Evolutionary conservation across 2,888 invertebrate species (phyloP), one percentile per base, ranked within the genome.

Genomic region (Siphlonurus alternatus): DNA sequence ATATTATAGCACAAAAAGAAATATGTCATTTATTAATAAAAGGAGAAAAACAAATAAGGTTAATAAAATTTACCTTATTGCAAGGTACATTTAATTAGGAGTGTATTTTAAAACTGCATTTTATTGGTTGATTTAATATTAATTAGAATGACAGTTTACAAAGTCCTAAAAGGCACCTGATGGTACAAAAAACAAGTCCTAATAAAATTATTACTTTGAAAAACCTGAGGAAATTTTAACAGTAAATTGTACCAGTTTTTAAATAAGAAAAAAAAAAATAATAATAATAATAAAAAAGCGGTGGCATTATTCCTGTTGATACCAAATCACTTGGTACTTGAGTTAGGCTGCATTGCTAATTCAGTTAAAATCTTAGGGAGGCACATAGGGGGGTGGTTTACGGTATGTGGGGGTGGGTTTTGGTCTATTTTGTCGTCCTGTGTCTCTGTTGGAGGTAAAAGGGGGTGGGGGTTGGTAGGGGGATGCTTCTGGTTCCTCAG

Each of bases 361-460:
- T n/a, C n/a, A n/a, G n/a, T n/a, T n/a, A n/a, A n/a, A 59, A n/a
- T 22, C 63, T 93, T 95, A 96, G 78, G 96, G 96, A 71, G 96
- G 95, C 72, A 96, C 95, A 77, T 97, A 96, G 53, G 96, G 96
- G 67, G 96, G 95, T 62, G 96, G 96, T 78, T 93, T 92, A 73
- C 94, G 86, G 82, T 94, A 93, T 70, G 92, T 90, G 67, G 93
- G 92, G 61, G 90, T 89, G 66, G 90, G 86, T 72, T 88, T 91
- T 64, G 90, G 91, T 69, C 87, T 82, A 71, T 85, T 86, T 65
- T 86, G 84, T 70, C 86, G 81, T 69, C 83, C 83, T 66, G 81
- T 85, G 66, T 90, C 89, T 70, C 89, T 85, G 66, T 81, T 79
- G 65, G 86, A 81, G 53, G 88, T 84, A 75, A 87, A 89, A 68